These are phyloP conservation scores for Sylvicola fuscatus DNA, from an alignment of 2,888 invertebrate genomes.

Conservation along the genomic window DNA sequence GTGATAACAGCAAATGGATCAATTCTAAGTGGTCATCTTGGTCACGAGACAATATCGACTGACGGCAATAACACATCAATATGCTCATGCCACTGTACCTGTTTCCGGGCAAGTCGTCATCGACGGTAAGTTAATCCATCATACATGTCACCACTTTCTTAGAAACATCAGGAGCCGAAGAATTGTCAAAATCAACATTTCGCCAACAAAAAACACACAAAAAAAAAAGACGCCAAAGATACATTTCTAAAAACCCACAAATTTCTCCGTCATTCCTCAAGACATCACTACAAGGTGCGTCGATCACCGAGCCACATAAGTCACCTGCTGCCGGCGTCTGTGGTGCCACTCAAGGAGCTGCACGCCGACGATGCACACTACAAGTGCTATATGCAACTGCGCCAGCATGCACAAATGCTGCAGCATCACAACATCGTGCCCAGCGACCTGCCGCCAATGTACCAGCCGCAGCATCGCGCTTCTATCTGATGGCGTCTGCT, in stretches of 20 bases:
- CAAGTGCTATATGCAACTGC: too few relatives aligned
- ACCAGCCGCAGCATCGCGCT: slow-evolving; percentile 4
- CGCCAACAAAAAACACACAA: too few relatives aligned
- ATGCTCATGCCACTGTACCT: slow-evolving; percentile 26
- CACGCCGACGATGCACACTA: neutral
- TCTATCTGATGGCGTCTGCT: slow-evolving; percentile 1
- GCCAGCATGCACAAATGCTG: too few relatives aligned
- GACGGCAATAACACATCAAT: slow-evolving; percentile 23
- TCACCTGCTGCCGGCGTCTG: slow-evolving; percentile 21
- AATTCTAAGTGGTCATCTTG: slow-evolving; percentile 49
- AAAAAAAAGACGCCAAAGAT: too few relatives aligned
- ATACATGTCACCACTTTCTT: too few relatives aligned
- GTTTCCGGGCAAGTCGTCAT: slow-evolving; percentile 25
- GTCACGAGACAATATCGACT: slow-evolving; percentile 22
- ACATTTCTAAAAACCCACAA: too few relatives aligned
- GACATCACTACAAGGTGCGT: slow-evolving; percentile 22
- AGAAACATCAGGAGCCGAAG: too few relatives aligned
- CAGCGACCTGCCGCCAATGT: slow-evolving; percentile 4
- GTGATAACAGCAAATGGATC: slow-evolving; percentile 90
- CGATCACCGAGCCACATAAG: slow-evolving; percentile 24
- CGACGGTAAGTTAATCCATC: slow-evolving; percentile 12
- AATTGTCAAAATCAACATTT: too few relatives aligned
- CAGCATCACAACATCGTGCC: slow-evolving; percentile 16
- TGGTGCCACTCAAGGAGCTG: slow-evolving; percentile 25
- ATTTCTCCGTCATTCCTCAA: too few relatives aligned